Base-by-base conservation (phyloP, 2,888 invertebrate species). In the Watsonalla binaria region DNA sequence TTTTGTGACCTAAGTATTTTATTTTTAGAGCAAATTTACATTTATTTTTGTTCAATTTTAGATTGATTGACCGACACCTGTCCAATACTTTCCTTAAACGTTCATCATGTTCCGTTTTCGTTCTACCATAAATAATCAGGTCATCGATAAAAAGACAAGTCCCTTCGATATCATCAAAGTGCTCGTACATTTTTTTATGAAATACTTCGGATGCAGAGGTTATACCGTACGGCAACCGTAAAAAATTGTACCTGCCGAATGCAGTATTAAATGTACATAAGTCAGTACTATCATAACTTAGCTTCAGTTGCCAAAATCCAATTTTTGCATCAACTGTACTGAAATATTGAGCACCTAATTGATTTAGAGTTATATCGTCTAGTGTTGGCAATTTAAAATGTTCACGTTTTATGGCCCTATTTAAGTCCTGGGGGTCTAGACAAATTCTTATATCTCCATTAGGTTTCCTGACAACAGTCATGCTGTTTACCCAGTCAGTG, bases 401-500 rank as follows among this genome's bases (percentile, higher is more conserved):
- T 46, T 61, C 61, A 0, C 62, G 55, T 33, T 56, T 60, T 14
- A 67, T 69, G 0, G 58, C 58, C 51, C 56, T 56, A 51, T 68
- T 67, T 2, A 66, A 47, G 46, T 66, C 62, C 42, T 54, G 47
- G 0, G 70, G 70, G 47, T 70, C 67, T 14, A 70, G 14, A 53
- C 67, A 68, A 7, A 70, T 61, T 0, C 67, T 55, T 5, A 72
- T 24, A 35, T 66, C 60, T 0, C 66, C 66, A 47, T 64, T 62
- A 0, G 60, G 52, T 56, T 72, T 72, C 51, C 55, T 61, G 0
- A 65, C 70, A 0, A 69, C 61, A 1, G 62, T 65, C 53, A 68
- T 60, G n/a, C 62, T 63, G 45, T 57, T 68, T 0, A 70, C 70
- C 70, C 67, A 70, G 13, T 56, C 56, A n/a, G 63, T 65, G 0